Evolutionary conservation across 2,797 vertebrate species (phyloP), one percentile per base, ranked within the genome.

Genomic region (Gobionotothen gibberifrons): DNA sequence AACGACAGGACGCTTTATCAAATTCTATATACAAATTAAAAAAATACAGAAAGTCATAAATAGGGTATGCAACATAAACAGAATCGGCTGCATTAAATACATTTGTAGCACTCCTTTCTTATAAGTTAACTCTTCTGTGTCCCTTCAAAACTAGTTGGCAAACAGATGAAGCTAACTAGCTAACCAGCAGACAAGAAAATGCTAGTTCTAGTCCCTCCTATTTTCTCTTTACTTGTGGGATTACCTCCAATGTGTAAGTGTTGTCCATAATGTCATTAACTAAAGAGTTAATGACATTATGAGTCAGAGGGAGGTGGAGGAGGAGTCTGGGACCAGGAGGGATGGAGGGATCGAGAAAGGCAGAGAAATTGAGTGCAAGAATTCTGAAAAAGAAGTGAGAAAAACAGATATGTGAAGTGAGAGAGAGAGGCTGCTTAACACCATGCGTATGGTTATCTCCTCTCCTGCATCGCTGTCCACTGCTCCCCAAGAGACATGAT

Each of bases 271-370:
- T 13, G 44, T 7, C 5, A 10, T 60, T 11, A 36, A 12, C 46
- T 17, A 17, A 36, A 48, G 17, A 32, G 16, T 15, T 9, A 13
- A 9, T 26, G 3, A 36, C 40, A 36, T 2, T 8, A 7, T 58
- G 76, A 85, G 85, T 70, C 74, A 29, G 74, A 56, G 60, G 72
- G 71, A 74, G 78, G 71, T 64, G 76, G 70, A 78, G 57, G 64
- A 75, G 59, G 51, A 59, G 74, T 57, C 49, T 0, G 29, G 43
- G 44, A 76, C 63, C 66, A 52, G 53, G 68, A 78, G 52, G 57
- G 52, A 72, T 69, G 48, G 58, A 44, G 54, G 46, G 13, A 44
- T 29, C 46, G 22, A 48, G 40, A 60, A 51, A 10, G 51, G 15
- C 72, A 59, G 47, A 8, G 36, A 14, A 70, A 57, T 32, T 55